A percentile compares a stretch with the other conserved stretches of the same genome.
phyloP scores from a whole-genome alignment of 2,113 vertebrate species.

The Epinephelus lanceolatus region DNA sequence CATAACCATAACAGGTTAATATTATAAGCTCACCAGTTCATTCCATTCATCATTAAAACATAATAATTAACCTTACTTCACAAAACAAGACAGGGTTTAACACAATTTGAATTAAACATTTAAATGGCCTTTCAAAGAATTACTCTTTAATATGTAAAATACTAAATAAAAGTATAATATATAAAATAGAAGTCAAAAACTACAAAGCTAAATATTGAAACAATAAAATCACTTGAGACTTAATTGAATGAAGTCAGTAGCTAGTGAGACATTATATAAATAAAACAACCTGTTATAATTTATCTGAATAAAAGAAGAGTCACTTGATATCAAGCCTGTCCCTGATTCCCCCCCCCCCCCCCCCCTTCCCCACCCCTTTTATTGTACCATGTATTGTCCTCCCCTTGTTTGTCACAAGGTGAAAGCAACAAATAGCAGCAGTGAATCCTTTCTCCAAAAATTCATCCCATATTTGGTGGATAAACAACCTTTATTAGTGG shows the following conservation, averaged over 20 bases:
- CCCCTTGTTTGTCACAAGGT: conserved; percentile 72
- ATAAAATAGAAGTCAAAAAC: background rate
- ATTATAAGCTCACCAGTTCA: background rate
- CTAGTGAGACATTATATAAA: background rate
- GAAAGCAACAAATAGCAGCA: conserved; percentile 72
- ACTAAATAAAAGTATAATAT: background rate
- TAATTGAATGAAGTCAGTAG: background rate
- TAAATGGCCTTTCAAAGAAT: background rate
- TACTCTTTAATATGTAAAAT: background rate
- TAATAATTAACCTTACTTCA: background rate
- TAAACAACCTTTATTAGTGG: conserved; percentile 68
- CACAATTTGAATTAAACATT: background rate
- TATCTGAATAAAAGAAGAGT: conserved; percentile 36
- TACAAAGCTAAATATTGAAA: background rate
- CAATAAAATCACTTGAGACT: background rate
- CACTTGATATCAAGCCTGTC: conserved; percentile 57
- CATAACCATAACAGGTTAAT: background rate
- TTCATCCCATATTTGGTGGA: conserved; percentile 71
- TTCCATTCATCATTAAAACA: background rate
- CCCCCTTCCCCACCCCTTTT: conserved; percentile 64
- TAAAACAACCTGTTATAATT: background rate
- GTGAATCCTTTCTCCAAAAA: conserved; percentile 58
- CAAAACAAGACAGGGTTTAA: background rate
- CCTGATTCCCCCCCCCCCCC: conserved; percentile 35
- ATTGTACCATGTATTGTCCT: conserved; percentile 50